Evolutionary conservation across 2,797 vertebrate genomes (phyloP).

Genomic region (Valencia hispanica): DNA sequence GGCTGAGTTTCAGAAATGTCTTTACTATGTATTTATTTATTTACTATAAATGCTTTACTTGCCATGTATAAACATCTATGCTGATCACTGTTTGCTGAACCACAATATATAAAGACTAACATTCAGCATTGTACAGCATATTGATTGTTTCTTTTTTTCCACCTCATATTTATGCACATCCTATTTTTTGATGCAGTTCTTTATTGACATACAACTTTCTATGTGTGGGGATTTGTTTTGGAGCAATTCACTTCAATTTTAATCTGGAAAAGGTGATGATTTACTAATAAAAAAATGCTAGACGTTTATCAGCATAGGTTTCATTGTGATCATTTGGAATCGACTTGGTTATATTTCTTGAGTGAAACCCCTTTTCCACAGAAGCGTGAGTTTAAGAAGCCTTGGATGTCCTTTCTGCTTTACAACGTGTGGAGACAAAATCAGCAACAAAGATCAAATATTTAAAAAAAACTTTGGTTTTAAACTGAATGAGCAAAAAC

Average conservation of each 20-base stretch:
- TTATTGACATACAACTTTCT: background rate
- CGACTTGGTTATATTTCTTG: slow-evolving; percentile 13
- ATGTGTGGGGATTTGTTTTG: background rate
- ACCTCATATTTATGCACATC: background rate
- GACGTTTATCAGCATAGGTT: slow-evolving; percentile 33
- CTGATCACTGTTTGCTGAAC: background rate
- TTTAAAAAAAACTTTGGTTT: slow-evolving; percentile 25
- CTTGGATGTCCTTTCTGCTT: background rate
- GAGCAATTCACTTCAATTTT: background rate
- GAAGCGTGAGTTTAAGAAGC: background rate
- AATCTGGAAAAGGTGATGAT: slow-evolving; percentile 10
- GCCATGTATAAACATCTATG: background rate
- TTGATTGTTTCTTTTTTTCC: background rate
- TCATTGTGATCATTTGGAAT: slow-evolving; percentile 11
- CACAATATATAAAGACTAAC: background rate
- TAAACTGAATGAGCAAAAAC: slow-evolving; percentile 27
- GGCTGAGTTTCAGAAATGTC: background rate
- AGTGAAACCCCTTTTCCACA: slow-evolving; percentile 7
- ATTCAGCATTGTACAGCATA: no score
- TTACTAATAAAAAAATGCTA: slow-evolving; percentile 32
- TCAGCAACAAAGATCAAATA: background rate
- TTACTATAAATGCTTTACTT: background rate
- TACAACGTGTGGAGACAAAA: background rate
- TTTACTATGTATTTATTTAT: no score
- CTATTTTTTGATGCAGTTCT: background rate